A percentile compares a stretch with the other conserved stretches of the same genome.
Evolutionary conservation across 1,140 invertebrate genomes (phyloP).

Genomic region (Apocrypta bakeri): DNA sequence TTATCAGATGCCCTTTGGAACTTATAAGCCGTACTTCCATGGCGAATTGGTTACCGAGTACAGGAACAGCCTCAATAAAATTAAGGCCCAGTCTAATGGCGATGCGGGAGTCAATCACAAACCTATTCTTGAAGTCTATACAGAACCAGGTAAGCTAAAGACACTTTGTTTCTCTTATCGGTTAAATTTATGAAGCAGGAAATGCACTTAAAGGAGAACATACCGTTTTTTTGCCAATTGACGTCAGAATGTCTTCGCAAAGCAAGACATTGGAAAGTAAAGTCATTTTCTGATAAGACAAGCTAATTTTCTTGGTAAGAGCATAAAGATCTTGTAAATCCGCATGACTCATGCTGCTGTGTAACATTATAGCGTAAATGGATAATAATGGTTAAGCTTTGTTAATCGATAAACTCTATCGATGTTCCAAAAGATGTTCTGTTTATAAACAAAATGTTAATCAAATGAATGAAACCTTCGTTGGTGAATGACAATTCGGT

Average conservation of each 20-base stretch:
- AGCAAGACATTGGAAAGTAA: neutral
- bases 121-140: conserved; percentile 59
- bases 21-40: conserved; percentile 63
- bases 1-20: conserved; percentile 63
- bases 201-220: neutral
- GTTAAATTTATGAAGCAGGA: neutral
- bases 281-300: neutral
- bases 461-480: neutral
- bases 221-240: neutral
- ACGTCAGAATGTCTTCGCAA: neutral
- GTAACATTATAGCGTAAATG: too few relatives aligned
- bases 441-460: too few relatives aligned
- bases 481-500: neutral
- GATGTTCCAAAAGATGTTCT: too few relatives aligned
- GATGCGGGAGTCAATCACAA: conserved; percentile 39
- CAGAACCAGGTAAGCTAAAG: conserved; percentile 61
- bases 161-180: neutral
- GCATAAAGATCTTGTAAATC: too few relatives aligned
- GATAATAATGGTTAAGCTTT: too few relatives aligned
- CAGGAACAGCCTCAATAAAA: conserved; percentile 59
- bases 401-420: too few relatives aligned
- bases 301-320: neutral
- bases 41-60: conserved; percentile 63
- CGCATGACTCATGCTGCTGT: too few relatives aligned
- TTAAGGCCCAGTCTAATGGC: conserved; percentile 57